Evolutionary conservation across 2,113 vertebrate genomes (phyloP).

Genomic region (Puma concolor): DNA sequence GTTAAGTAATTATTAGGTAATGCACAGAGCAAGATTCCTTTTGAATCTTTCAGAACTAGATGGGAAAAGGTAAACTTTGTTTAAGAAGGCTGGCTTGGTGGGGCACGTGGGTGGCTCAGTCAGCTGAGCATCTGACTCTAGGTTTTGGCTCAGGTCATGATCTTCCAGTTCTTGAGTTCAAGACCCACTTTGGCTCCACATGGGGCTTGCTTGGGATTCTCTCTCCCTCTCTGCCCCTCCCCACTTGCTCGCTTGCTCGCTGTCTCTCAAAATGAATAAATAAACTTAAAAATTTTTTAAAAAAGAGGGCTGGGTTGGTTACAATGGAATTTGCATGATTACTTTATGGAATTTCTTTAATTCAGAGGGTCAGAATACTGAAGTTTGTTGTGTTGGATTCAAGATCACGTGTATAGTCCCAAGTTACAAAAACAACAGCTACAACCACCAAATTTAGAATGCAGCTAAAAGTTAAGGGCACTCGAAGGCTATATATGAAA

Average conservation of each 20-base stretch:
- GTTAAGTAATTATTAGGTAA: neutral
- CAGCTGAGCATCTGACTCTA: no score
- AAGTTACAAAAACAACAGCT: neutral
- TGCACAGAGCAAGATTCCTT: neutral
- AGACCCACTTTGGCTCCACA: no score
- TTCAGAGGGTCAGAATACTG: neutral
- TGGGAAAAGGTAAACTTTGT: neutral
- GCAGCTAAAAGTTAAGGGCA: neutral
- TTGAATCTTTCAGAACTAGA: neutral
- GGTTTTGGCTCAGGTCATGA: no score
- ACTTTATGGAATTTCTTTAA: neutral
- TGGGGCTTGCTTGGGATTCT: no score
- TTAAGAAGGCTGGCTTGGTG: neutral
- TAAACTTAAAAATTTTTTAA: no score
- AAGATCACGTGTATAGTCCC: neutral
- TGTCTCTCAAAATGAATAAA: no score
- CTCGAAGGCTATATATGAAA: neutral
- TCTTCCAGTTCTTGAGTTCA: no score
- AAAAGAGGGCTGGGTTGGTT: neutral
- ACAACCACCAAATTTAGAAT: neutral
- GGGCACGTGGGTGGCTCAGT: no score
- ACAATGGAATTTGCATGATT: neutral
- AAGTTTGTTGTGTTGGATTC: neutral
- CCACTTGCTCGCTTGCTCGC: no score
- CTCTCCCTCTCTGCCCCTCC: no score